Evolutionary conservation across 1,140 invertebrate species (phyloP), one percentile per base, ranked within the genome.

Genomic region (Danaus plexippus): DNA sequence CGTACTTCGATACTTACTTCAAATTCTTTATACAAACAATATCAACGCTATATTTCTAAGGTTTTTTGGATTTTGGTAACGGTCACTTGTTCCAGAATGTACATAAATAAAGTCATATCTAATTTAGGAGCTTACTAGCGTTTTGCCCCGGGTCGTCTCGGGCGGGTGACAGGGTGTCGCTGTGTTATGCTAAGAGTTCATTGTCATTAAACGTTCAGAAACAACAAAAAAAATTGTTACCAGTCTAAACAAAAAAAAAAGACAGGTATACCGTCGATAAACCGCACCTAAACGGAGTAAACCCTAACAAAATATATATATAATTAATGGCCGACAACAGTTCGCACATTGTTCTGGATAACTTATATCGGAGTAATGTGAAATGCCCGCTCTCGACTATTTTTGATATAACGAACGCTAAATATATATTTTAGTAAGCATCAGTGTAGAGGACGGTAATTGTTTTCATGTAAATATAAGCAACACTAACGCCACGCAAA

Each of bases 81-180:
- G 55, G 61, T 56, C 56, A 55, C 43, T 52, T 43, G 41, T 56
- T 62, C 47, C 60, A 66, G 46, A 58, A 59, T 81, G 75, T 63
- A 63, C 48, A 58, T 79, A 77, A 66, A 71, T 77, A 80, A 83
- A 68, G 71, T 85, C 83, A 85, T 86, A 86, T 85, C 83, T 82
- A 75, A 73, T 67, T 83, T 86, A 85, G 80, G 83, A 86, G 83
- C 83, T 86, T 86, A 86, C 79, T 84, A 86, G 80, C 80, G 79
- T 86, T 84, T 86, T 84, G 78, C 64, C 75, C 78, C 81, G 81
- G 70, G 73, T 61, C 57, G 60, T 67, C 75, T 76, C 83, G 83
- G 80, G 77, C 73, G 83, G 83, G 73, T 82, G 80, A 85, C 83
- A 86, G 83, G 83, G 83, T 85, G 83, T 80, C 81, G 81, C 77